Evolutionary conservation across 2,888 invertebrate species (phyloP).

Genomic region (Meloe dianella): DNA sequence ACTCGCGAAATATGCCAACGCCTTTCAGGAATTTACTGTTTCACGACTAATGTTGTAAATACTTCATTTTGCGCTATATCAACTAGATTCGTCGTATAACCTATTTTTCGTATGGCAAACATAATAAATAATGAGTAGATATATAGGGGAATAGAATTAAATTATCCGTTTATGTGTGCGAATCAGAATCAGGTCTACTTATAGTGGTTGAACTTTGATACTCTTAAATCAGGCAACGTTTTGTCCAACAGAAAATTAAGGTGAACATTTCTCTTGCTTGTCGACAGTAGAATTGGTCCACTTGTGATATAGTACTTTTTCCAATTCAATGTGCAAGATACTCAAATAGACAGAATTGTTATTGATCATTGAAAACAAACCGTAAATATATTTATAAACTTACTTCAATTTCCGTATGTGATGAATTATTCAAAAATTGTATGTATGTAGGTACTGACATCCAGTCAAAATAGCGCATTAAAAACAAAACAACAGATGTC

Average conservation of each 20-base stretch:
- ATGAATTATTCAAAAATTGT: constrained; percentile 1
- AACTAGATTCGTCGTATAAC: background rate
- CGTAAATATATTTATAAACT: background rate
- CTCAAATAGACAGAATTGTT: background rate
- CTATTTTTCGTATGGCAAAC: background rate
- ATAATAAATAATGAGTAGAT: background rate
- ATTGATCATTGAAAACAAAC: constrained; percentile 11
- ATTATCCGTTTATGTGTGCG: constrained; percentile 38
- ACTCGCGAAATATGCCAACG: constrained; percentile 55
- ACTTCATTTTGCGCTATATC: background rate
- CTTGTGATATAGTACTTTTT: constrained; percentile 42
- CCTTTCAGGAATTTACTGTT: constrained; percentile 55
- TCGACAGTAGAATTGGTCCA: constrained; percentile 54
- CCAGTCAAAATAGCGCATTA: background rate
- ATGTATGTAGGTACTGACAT: background rate
- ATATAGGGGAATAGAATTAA: constrained; percentile 20
- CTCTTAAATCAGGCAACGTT: constrained; percentile 51
- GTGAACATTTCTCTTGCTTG: constrained; percentile 54
- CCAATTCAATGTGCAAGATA: background rate
- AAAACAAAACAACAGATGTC: background rate
- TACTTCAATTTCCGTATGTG: background rate
- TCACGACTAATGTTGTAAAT: constrained; percentile 40
- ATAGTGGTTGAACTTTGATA: constrained; percentile 54
- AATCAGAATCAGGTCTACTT: constrained; percentile 51
- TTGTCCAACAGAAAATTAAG: constrained; percentile 57